Evolutionary conservation across 2,113 vertebrate species (phyloP).

Genomic region (Cepphus grylle): DNA sequence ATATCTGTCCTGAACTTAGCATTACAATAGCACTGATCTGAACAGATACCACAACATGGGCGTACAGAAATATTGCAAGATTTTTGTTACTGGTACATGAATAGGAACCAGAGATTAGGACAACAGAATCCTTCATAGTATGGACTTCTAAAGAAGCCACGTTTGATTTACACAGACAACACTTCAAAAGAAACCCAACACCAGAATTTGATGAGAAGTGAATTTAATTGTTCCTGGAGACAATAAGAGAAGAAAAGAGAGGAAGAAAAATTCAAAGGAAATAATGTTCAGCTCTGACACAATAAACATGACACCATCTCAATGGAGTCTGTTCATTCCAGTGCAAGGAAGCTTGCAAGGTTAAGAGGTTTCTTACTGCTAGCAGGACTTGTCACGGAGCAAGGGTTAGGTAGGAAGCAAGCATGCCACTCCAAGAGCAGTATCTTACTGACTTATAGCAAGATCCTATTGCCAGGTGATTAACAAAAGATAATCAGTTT

Average conservation of each 20-base stretch:
- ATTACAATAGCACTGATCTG: not conserved
- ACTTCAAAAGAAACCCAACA: not conserved
- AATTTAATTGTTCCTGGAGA: not conserved
- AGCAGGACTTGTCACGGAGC: not conserved
- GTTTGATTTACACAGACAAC: not conserved
- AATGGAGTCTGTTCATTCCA: not conserved
- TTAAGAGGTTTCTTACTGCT: not conserved
- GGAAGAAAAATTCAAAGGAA: not conserved
- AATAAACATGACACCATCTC: not conserved
- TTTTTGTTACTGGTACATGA: not conserved
- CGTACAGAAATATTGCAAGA: not conserved
- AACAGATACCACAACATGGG: not conserved
- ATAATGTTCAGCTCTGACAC: not conserved
- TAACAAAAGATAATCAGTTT: not conserved
- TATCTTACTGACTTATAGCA: not conserved
- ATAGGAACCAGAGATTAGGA: not conserved
- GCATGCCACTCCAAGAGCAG: constrained; percentile 6
- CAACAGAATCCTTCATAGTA: not conserved
- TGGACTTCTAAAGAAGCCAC: not conserved
- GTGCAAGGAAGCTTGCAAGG: not conserved
- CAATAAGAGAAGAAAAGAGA: not conserved
- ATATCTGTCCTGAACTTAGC: not conserved
- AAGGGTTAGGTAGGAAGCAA: not conserved
- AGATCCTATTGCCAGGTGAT: not conserved
- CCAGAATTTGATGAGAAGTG: not conserved